phyloP scores from a whole-genome alignment of 2,888 invertebrate genomes.

The Arge pagana region DNA sequence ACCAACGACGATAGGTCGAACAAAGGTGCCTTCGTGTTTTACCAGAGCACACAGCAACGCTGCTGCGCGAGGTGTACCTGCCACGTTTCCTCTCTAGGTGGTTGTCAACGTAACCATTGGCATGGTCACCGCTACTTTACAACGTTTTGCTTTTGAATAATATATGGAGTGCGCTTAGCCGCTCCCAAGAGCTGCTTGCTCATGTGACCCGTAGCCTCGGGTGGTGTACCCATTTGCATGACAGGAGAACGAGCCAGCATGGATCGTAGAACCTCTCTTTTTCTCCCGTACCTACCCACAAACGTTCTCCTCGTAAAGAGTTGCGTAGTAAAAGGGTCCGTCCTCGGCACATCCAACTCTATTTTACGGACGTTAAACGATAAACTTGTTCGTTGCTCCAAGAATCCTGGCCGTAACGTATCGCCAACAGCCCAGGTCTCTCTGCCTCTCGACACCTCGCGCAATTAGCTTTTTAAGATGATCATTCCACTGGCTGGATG shows the following conservation, averaged over 20 bases:
- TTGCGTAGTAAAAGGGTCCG: conserved; percentile 15
- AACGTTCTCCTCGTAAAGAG: conserved; percentile 24
- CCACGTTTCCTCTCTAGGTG: too few relatives aligned
- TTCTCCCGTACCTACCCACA: too few relatives aligned
- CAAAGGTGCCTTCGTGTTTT: too few relatives aligned
- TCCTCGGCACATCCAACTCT: conserved; percentile 5
- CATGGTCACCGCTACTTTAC: conserved; percentile 15
- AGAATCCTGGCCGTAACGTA: not conserved
- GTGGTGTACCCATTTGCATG: conserved; percentile 11
- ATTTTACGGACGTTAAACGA: conserved; percentile 12
- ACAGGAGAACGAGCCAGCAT: conserved; percentile 3
- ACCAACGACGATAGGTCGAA: too few relatives aligned
- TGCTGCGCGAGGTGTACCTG: too few relatives aligned
- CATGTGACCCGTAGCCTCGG: conserved; percentile 18
- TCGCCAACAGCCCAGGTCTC: too few relatives aligned
- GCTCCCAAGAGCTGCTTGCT: conserved; percentile 6
- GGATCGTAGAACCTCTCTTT: too few relatives aligned
- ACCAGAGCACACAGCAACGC: too few relatives aligned
- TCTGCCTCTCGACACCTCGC: too few relatives aligned
- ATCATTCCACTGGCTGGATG: too few relatives aligned
- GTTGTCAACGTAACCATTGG: conserved; percentile 2
- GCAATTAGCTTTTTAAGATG: too few relatives aligned
- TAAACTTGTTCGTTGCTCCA: conserved; percentile 3
- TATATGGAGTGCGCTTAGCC: conserved; percentile 17
- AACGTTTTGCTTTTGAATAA: conserved; percentile 23